Conservation (phyloP, 1,140 invertebrate genomes). For the Acyrthosiphon pisum region DNA sequence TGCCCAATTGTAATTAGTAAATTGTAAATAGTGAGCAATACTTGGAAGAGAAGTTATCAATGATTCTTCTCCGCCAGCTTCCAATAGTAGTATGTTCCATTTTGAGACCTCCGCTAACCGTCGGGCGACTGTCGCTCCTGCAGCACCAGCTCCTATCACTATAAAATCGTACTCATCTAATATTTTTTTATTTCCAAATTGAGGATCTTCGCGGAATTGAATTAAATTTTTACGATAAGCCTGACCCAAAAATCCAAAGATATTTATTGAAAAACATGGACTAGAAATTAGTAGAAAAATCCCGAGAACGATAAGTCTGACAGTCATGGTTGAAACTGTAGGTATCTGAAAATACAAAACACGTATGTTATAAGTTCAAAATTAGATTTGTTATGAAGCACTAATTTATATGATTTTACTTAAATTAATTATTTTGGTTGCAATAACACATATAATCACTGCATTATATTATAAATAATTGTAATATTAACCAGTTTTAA, state of each 20-base stretch:
- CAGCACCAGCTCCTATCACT: slow-evolving; percentile 59
- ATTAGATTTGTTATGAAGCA: not conserved
- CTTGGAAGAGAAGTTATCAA: slow-evolving; percentile 59
- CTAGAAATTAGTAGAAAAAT: not conserved
- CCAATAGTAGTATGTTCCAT: slow-evolving; percentile 67
- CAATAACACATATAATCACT: too few relatives aligned
- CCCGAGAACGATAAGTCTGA: not conserved
- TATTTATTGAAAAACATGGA: not conserved
- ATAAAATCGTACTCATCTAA: slow-evolving; percentile 60
- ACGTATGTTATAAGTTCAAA: not conserved
- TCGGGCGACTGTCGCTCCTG: slow-evolving; percentile 65
- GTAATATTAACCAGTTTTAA: not conserved
- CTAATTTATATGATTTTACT: not conserved
- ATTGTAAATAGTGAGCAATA: slow-evolving; percentile 64
- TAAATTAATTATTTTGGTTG: not conserved
- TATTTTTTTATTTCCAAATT: slow-evolving; percentile 56
- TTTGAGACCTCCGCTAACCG: slow-evolving; percentile 60
- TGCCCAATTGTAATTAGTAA: slow-evolving; percentile 72
- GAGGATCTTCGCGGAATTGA: slow-evolving; percentile 57
- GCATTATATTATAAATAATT: not conserved
- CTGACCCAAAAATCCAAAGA: slow-evolving; percentile 4
- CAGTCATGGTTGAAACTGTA: not conserved
- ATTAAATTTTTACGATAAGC: slow-evolving; percentile 25
- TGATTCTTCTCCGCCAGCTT: slow-evolving; percentile 74
- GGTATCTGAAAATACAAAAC: not conserved